Base-by-base conservation (phyloP, 2,888 invertebrate genomes). In the Clusia tigrina region DNA sequence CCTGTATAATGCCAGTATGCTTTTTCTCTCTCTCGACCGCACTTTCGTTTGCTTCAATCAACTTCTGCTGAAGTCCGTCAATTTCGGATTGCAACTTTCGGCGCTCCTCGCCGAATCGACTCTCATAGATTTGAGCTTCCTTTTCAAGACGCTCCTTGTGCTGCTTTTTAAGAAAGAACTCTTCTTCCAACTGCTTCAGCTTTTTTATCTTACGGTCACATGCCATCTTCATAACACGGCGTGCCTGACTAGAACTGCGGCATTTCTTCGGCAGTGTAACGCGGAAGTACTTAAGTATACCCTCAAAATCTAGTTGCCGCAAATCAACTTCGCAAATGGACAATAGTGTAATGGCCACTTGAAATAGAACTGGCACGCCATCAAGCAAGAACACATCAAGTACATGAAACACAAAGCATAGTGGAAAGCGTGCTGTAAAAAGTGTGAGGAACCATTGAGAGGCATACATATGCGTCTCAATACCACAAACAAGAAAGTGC, bases 371-470 rank as follows among this genome's bases (percentile, higher is more conserved):
- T 78, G 96, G 95, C 78, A 95, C 90, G 58, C 98, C 98, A 89
- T 96, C 92, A 25, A 95, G 87, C 18, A 99, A 88, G 84, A 98
- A 98, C 55, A 99, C 91, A 82, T 99, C 99, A 65, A 99, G 88
- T 60, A 99, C 97, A 83, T 96, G 96, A 85, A 97, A 99, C 32
- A 99, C 91, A 86, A 98, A 90, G 78, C 93, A 95, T 42, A 99
- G 87, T 0, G 99, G 99, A 85, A 99, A 99, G 78, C 98, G 91
- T 32, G 99, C 98, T 1, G 99, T 99, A 86, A 96, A 99, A n/a
- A 99, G 87, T 0, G 99, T 99, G 59, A 99, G 89, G 87, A 99
- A 98, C 99, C 99, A 99, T 85, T 99, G 99, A 3, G 96, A 96
- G 22, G 98, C 98, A 83, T 95, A 99, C 98, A 98, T 98, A 85